Conservation (phyloP, 2,888 invertebrate genomes). For the Thymelicus acteon region DNA sequence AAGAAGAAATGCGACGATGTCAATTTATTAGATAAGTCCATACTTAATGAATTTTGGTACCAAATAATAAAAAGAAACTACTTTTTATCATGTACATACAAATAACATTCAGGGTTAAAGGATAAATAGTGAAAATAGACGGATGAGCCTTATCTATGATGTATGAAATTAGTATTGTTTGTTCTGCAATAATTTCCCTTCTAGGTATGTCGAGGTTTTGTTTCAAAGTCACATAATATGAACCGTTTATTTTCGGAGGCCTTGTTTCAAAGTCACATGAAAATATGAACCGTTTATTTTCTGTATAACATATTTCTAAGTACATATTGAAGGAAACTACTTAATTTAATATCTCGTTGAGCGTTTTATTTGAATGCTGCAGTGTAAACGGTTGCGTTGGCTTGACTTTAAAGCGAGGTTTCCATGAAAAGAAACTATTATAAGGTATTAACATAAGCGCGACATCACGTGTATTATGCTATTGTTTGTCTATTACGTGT, state of each 20-base stretch:
- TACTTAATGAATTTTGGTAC: conserved; percentile 6
- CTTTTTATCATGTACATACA: conserved; percentile 16
- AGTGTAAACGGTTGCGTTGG: neutral
- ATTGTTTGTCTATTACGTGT: conserved; percentile 15
- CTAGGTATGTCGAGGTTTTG: no score
- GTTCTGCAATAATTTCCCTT: no score
- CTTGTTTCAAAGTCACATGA: no score
- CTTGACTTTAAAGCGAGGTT: conserved; percentile 12
- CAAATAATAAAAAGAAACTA: neutral
- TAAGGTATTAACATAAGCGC: conserved; percentile 19
- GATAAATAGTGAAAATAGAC: neutral
- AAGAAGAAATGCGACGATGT: neutral
- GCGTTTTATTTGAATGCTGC: no score
- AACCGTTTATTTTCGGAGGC: no score
- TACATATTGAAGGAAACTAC: no score
- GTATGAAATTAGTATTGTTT: no score
- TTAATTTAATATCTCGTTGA: no score
- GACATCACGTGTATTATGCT: conserved; percentile 10
- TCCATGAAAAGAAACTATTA: conserved; percentile 23
- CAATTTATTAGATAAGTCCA: conserved; percentile 2
- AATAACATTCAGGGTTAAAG: conserved; percentile 21
- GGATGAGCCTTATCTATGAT: no score
- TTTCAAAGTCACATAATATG: no score
- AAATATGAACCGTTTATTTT: no score
- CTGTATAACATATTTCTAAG: no score